Evolutionary conservation across 2,797 vertebrate genomes (phyloP).

Genomic region (Hybognathus amarus): DNA sequence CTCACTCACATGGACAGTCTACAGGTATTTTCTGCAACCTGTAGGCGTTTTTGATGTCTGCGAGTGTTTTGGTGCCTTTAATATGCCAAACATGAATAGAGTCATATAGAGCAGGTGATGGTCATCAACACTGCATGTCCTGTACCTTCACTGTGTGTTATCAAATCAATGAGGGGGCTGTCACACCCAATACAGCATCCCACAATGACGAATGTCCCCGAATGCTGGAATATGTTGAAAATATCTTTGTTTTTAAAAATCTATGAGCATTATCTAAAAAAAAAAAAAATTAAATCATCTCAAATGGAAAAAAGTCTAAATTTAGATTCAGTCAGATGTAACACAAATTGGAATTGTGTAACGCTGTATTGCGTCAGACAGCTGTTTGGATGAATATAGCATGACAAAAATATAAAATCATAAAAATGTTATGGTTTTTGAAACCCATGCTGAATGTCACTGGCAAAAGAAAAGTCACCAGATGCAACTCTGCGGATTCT

Average conservation of each 20-base stretch:
- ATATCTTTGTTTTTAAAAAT: not conserved
- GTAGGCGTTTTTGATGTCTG: constrained; percentile 14
- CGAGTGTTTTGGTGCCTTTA: not conserved
- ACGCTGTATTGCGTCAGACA: not conserved
- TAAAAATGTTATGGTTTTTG: not conserved
- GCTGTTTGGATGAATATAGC: not conserved
- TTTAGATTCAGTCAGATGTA: not conserved
- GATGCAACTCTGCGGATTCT: not conserved
- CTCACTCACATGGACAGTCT: not conserved
- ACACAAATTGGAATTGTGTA: not conserved
- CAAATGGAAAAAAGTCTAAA: not conserved
- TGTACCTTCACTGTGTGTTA: constrained; percentile 4
- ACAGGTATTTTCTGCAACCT: constrained; percentile 31
- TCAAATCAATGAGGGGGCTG: constrained; percentile 23
- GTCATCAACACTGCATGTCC: not conserved
- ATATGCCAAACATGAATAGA: not conserved
- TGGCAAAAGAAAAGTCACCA: constrained; percentile 1
- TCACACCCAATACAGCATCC: constrained; percentile 14
- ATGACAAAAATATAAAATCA: not conserved
- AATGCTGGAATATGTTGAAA: constrained; percentile 1
- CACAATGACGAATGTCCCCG: not conserved
- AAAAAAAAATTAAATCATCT: not conserved
- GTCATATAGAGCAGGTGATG: not conserved
- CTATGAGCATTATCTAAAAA: not conserved
- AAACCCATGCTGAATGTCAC: constrained; percentile 10